A percentile compares a stretch with the other conserved stretches of the same genome.
Conservation (phyloP, 2,113 vertebrate genomes). For the Sphaerodactylus townsendi region DNA sequence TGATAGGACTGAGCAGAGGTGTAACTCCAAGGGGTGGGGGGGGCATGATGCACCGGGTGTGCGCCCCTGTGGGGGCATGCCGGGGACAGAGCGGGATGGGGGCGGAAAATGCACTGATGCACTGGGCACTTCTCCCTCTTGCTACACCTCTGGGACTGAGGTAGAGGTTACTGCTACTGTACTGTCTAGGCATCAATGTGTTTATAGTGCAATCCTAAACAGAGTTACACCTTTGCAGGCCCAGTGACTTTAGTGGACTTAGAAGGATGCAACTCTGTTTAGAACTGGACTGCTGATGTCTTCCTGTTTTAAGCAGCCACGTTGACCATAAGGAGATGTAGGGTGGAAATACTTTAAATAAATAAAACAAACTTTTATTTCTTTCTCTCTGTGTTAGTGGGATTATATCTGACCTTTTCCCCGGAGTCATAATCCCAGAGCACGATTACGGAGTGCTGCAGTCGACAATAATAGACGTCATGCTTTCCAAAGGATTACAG, state of each 20-base stretch:
- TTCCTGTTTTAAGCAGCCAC: background rate
- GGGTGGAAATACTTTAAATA: background rate
- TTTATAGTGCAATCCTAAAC: background rate
- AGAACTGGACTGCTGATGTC: background rate
- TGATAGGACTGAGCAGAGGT: no score
- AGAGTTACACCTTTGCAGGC: no score
- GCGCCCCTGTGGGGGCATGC: no score
- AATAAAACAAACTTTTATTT: background rate
- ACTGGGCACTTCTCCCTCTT: no score
- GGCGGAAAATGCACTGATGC: no score
- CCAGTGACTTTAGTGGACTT: no score
- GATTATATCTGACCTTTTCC: conserved; percentile 89
- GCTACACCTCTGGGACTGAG: no score
- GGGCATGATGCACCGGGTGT: no score
- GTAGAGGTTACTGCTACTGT: background rate
- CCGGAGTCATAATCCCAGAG: conserved; percentile 84
- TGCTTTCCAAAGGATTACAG: conserved; percentile 77
- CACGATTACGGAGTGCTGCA: conserved; percentile 86
- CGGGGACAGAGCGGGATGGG: no score
- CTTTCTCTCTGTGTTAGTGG: conserved; percentile 71
- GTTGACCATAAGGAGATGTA: background rate
- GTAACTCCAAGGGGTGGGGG: no score
- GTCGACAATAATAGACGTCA: conserved; percentile 78
- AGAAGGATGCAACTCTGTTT: no score
- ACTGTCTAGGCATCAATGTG: background rate